Conservation (phyloP, 2,113 vertebrate species). For the Anhinga rufa region DNA sequence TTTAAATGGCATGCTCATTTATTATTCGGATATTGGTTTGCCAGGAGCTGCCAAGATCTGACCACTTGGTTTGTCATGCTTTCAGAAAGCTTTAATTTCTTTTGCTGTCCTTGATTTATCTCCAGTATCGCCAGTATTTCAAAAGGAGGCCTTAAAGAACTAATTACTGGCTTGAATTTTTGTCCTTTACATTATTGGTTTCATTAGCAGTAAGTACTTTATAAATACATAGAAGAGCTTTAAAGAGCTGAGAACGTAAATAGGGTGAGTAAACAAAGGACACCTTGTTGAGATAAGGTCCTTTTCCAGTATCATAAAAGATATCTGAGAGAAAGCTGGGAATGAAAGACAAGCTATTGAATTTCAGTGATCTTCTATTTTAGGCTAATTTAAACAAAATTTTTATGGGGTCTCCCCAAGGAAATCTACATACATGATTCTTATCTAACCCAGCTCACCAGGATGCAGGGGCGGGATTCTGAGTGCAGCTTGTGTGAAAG, state of each 20-base stretch:
- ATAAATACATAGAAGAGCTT: background rate
- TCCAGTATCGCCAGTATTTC: background rate
- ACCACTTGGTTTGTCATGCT: background rate
- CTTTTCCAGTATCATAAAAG: background rate
- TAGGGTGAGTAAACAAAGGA: background rate
- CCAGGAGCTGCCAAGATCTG: background rate
- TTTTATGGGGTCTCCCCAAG: background rate
- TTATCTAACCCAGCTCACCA: background rate
- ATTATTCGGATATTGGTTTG: constrained; percentile 21
- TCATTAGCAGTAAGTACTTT: background rate
- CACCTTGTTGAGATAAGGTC: background rate
- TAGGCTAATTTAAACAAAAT: background rate
- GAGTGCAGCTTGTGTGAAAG: background rate
- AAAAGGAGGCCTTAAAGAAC: background rate
- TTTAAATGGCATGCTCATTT: constrained; percentile 23
- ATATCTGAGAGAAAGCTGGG: background rate
- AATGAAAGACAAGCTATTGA: background rate
- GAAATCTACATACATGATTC: background rate
- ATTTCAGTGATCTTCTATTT: background rate
- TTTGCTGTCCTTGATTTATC: background rate
- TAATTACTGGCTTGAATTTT: background rate
- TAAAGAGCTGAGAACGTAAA: background rate
- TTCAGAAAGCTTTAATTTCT: background rate
- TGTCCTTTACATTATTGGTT: background rate
- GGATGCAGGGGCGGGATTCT: background rate